Percentiles rank a stretch among this genome's conserved stretches.
These are phyloP conservation scores for Megalops cyprinoides DNA, from an alignment of 2,797 vertebrate species.

Conservation along the genomic window DNA sequence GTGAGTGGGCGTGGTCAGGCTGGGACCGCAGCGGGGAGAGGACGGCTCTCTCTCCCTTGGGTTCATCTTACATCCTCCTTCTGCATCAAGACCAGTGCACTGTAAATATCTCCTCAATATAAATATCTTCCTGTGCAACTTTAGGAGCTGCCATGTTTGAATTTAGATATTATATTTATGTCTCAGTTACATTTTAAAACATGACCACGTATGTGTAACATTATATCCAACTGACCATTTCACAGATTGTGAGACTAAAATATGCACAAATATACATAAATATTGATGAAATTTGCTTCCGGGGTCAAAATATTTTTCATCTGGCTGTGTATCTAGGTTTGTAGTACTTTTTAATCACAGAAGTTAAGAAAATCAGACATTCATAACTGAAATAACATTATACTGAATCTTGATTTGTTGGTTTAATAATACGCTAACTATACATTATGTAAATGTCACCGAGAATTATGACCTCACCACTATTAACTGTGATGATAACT, in stretches of 20 bases:
- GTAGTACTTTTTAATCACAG: background rate
- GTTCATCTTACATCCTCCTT: background rate
- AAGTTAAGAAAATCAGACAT: background rate
- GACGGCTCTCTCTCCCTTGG: background rate
- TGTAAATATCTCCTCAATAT: conserved; percentile 11
- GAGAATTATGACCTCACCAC: background rate
- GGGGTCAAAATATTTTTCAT: background rate
- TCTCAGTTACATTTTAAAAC: no score
- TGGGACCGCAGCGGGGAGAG: background rate
- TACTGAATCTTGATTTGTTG: background rate
- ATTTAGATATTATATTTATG: background rate
- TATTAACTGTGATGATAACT: background rate
- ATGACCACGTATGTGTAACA: no score
- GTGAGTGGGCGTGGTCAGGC: background rate
- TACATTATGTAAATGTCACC: background rate
- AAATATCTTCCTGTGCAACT: background rate
- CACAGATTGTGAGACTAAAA: background rate
- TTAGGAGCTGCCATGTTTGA: background rate
- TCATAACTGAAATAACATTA: no score
- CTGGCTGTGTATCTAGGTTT: background rate
- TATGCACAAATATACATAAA: background rate
- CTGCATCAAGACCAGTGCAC: background rate
- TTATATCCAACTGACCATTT: no score
- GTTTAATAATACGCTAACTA: background rate
- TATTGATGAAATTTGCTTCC: background rate